These are phyloP conservation scores for Melanotaenia nigrans DNA, from an alignment of 2,797 vertebrate genomes.

Conservation along the genomic window DNA sequence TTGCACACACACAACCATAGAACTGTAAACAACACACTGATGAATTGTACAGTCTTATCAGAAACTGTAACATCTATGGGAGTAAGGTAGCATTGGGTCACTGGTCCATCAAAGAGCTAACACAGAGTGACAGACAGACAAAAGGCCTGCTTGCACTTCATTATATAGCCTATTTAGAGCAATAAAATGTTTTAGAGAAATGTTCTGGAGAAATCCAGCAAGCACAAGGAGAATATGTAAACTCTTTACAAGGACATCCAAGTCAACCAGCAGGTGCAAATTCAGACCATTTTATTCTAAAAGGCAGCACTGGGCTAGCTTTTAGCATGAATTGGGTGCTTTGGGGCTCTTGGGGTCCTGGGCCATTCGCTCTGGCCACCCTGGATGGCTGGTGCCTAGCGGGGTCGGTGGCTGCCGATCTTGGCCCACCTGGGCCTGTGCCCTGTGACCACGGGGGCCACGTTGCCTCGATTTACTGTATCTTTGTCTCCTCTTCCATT, in stretches of 20 bases:
- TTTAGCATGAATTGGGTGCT: too few species aligned
- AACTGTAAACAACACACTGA: neutral
- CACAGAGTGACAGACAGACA: neutral
- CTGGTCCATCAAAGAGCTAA: neutral
- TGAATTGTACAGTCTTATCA: neutral
- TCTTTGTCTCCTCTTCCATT: too few species aligned
- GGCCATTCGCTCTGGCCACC: too few species aligned
- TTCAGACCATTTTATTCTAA: neutral
- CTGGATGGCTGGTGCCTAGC: too few species aligned
- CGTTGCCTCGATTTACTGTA: too few species aligned
- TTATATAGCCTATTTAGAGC: neutral
- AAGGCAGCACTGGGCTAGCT: neutral
- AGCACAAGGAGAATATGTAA: neutral
- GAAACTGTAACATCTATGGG: neutral
- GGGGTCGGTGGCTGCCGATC: too few species aligned
- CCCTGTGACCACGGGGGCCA: too few species aligned
- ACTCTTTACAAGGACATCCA: too few species aligned
- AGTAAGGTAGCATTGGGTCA: neutral
- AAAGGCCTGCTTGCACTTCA: neutral
- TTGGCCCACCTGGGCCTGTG: too few species aligned
- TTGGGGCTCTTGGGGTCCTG: too few species aligned
- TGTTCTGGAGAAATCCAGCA: neutral
- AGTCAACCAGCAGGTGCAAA: too few species aligned
- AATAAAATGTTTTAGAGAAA: too few species aligned
- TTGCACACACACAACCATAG: neutral